Evolutionary conservation across 2,797 vertebrate genomes (phyloP).

Genomic region (Vipera latastei): DNA sequence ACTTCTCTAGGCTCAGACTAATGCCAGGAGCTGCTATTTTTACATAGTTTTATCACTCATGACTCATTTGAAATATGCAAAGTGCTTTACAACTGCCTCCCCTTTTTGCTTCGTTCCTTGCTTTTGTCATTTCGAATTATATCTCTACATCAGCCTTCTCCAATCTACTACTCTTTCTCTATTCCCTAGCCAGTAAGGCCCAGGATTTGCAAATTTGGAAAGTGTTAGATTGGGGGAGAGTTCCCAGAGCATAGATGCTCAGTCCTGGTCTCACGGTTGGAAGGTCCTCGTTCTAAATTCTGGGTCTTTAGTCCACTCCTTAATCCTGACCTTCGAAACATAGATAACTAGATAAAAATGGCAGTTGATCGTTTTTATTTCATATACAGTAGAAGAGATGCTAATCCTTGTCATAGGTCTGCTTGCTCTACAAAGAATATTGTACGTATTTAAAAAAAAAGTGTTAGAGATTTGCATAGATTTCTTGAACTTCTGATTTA

Average conservation of each 20-base stretch:
- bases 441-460: neutral
- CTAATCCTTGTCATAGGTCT: neutral
- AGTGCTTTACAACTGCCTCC: neutral
- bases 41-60: neutral
- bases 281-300: neutral
- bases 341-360: neutral
- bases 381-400: neutral
- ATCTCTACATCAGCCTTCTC: neutral
- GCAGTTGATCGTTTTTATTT: neutral
- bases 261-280: neutral
- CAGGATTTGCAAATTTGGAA: neutral
- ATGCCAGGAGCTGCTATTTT: constrained; percentile 17
- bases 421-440: neutral
- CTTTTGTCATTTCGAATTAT: neutral
- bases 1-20: neutral
- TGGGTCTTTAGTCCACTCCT: neutral
- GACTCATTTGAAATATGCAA: constrained; percentile 14
- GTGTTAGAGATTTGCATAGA: neutral
- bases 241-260: neutral
- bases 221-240: neutral
- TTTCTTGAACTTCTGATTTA: neutral
- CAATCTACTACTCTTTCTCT: neutral
- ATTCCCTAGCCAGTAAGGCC: neutral
- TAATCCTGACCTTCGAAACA: neutral
- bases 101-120: neutral